Conservation (phyloP, 2,888 invertebrate genomes). For the Melinaea menophilus region DNA sequence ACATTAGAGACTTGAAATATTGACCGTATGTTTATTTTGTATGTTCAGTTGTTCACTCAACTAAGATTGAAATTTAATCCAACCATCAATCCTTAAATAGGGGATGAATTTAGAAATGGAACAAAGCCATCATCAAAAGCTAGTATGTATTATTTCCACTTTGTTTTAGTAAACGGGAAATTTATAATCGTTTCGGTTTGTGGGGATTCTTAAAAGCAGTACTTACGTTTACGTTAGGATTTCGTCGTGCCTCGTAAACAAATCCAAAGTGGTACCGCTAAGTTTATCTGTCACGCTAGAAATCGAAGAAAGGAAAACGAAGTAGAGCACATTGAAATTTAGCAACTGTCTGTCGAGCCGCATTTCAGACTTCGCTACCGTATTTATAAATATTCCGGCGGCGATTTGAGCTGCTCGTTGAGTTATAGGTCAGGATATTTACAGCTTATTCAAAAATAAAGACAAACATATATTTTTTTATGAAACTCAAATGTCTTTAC, state of each 20-base stretch:
- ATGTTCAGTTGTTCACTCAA: too few relatives aligned
- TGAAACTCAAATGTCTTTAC: conserved; percentile 18
- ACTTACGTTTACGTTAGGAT: too few relatives aligned
- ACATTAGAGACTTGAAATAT: too few relatives aligned
- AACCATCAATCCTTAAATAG: too few relatives aligned
- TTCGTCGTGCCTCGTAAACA: conserved; percentile 31
- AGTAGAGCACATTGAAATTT: conserved; percentile 75
- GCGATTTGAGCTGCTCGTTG: conserved; percentile 57
- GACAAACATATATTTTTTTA: conserved; percentile 31
- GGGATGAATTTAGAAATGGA: too few relatives aligned
- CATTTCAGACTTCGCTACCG: conserved; percentile 64
- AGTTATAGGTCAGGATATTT: conserved; percentile 63
- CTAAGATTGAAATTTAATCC: too few relatives aligned
- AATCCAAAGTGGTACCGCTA: conserved; percentile 41
- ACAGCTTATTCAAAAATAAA: conserved; percentile 50
- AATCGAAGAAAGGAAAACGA: conserved; percentile 59
- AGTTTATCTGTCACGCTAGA: conserved; percentile 55
- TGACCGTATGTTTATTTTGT: too few relatives aligned
- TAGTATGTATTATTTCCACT: too few relatives aligned
- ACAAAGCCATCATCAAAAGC: too few relatives aligned
- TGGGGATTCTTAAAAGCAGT: too few relatives aligned
- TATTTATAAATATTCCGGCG: conserved; percentile 71
- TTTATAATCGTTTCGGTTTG: too few relatives aligned
- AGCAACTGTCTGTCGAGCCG: conserved; percentile 73
- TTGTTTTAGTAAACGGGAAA: too few relatives aligned